Evolutionary conservation across 2,113 vertebrate genomes (phyloP).

Genomic region (Rhinichthys klamathensis): DNA sequence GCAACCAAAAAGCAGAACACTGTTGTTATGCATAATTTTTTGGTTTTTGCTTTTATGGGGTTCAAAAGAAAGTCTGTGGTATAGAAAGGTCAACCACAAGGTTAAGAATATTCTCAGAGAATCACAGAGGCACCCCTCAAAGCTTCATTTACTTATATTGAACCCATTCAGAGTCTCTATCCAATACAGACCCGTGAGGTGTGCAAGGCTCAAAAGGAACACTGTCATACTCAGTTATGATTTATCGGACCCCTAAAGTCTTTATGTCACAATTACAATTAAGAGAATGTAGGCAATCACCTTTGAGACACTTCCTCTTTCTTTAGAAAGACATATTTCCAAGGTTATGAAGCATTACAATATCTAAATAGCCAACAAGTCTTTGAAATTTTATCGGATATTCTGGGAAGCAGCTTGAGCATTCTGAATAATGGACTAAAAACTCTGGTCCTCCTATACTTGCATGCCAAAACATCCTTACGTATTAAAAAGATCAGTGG

Average conservation of each 20-base stretch:
- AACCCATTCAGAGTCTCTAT: not conserved
- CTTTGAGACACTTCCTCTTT: not conserved
- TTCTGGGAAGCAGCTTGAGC: not conserved
- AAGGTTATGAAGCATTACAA: not conserved
- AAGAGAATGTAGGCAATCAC: conserved; percentile 10
- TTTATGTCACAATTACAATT: conserved; percentile 24
- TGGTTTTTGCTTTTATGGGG: not conserved
- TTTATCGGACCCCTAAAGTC: conserved; percentile 17
- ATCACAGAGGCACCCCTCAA: not conserved
- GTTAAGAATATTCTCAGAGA: not conserved
- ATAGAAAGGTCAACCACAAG: conserved; percentile 7
- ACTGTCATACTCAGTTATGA: conserved; percentile 9
- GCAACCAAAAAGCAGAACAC: not conserved
- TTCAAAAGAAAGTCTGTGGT: conserved; percentile 1
- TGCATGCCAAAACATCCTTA: not conserved
- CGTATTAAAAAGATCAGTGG: not conserved
- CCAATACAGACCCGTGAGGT: not conserved
- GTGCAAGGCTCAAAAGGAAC: not conserved
- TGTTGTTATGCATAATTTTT: not conserved
- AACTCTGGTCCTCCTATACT: not conserved
- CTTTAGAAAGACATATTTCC: conserved; percentile 6
- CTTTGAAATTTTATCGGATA: not conserved
- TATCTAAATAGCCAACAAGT: not conserved
- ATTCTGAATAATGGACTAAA: not conserved
- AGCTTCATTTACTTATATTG: not conserved